Evolutionary conservation across 2,113 vertebrate species (phyloP).

Genomic region (Clinocottus analis): DNA sequence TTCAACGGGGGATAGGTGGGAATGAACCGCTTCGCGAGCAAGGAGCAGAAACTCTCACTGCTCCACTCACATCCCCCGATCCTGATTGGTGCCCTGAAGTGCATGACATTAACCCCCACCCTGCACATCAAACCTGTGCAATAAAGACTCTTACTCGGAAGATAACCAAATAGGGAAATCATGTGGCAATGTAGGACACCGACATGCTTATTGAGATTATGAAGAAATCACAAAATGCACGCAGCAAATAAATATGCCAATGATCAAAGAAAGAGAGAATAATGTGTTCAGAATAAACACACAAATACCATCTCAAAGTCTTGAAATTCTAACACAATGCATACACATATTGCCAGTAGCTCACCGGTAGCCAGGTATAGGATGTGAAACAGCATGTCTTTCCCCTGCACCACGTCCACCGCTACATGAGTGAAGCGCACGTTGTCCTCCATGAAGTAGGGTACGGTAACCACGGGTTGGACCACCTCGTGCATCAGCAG

Average conservation of each 20-base stretch:
- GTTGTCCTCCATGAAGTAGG: conserved; percentile 97
- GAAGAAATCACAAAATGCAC: conserved; percentile 4
- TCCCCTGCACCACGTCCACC: conserved; percentile 95
- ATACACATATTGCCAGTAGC: not conserved
- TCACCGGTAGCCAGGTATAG: conserved; percentile 96
- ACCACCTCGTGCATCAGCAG: conserved; percentile 97
- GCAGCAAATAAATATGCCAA: not conserved
- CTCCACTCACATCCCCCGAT: not conserved
- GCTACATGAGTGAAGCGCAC: conserved; percentile 94
- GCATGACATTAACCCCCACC: not conserved
- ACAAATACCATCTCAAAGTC: not conserved
- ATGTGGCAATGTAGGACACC: not conserved
- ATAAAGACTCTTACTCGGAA: not conserved
- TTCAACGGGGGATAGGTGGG: not conserved
- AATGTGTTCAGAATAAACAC: not conserved
- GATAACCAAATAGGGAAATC: not conserved
- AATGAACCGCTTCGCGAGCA: not conserved
- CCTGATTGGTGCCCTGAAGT: not conserved
- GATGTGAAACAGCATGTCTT: conserved; percentile 87
- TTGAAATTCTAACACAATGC: not conserved
- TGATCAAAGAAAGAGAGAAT: not conserved
- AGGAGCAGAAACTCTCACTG: not conserved
- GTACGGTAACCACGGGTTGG: conserved; percentile 89
- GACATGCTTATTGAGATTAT: not conserved
- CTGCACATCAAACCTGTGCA: not conserved